These are phyloP conservation scores for Oreochromis grahami DNA, from an alignment of 2,797 vertebrate species.

Conservation along the genomic window DNA sequence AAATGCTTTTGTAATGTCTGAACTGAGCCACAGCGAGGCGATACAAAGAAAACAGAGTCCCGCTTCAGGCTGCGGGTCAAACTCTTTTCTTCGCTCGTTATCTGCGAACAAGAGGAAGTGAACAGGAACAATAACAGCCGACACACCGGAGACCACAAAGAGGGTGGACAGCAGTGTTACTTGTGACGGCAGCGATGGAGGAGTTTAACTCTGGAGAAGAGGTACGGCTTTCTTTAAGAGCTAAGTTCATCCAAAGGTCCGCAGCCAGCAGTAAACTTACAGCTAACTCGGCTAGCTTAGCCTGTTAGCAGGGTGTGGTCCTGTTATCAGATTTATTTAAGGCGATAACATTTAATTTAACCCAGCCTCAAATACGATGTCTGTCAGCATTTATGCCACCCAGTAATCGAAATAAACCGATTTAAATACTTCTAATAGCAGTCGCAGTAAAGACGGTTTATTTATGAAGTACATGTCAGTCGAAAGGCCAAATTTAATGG, in stretches of 20 bases:
- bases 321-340: not conserved
- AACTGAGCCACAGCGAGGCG: not conserved
- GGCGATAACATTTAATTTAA: not conserved
- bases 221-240: conserved; percentile 36
- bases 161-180: rapidly evolving
- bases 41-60: rapidly evolving
- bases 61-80: not conserved
- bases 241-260: rapidly evolving
- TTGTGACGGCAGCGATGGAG: conserved; percentile 61
- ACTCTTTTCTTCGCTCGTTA: not conserved
- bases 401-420: no score
- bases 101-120: not conserved
- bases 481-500: no score
- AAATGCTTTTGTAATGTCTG: not conserved
- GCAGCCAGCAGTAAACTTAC: no score
- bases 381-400: not conserved
- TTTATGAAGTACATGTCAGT: not conserved
- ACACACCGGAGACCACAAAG: not conserved
- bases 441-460: not conserved
- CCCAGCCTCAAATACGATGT: rapidly evolving
- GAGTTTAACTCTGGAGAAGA: conserved; percentile 77
- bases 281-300: not conserved
- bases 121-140: conserved; percentile 13
- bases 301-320: conserved; percentile 34
- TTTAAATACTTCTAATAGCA: no score